A percentile compares a stretch with the other conserved stretches of the same genome.
Conservation (phyloP, 2,797 vertebrate species). For the Fratercula arctica region DNA sequence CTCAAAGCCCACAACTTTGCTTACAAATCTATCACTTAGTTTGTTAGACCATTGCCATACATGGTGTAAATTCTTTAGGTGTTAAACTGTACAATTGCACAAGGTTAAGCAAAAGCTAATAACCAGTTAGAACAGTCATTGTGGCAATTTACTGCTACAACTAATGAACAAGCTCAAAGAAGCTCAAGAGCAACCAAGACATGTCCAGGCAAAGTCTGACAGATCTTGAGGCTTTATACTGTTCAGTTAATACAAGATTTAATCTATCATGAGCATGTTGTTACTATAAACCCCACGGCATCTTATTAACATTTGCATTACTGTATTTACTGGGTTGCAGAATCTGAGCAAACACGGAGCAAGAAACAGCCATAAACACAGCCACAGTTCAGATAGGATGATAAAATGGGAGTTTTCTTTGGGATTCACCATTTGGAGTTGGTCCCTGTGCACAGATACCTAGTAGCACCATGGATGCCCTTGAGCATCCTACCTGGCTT, state of each 20-base stretch:
- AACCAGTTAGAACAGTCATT: not conserved
- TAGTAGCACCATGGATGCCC: not conserved
- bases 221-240: not conserved
- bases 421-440: accelerated
- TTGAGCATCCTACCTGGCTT: not conserved
- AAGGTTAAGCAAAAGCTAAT: not conserved
- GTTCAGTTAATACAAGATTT: not conserved
- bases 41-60: not conserved
- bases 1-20: not conserved
- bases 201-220: not conserved
- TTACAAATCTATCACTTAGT: accelerated
- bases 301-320: not conserved
- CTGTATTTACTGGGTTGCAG: not conserved
- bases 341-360: not conserved
- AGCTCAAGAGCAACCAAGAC: not conserved
- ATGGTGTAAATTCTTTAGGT: not conserved
- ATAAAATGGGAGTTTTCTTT: not conserved
- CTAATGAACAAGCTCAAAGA: not conserved
- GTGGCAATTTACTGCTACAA: not conserved
- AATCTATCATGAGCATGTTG: not conserved
- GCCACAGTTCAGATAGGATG: not conserved
- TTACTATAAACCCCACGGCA: not conserved
- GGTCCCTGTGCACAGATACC: accelerated
- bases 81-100: not conserved
- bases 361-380: not conserved